Evolutionary conservation across 2,888 invertebrate genomes (phyloP).

Genomic region (Salticus scenicus): DNA sequence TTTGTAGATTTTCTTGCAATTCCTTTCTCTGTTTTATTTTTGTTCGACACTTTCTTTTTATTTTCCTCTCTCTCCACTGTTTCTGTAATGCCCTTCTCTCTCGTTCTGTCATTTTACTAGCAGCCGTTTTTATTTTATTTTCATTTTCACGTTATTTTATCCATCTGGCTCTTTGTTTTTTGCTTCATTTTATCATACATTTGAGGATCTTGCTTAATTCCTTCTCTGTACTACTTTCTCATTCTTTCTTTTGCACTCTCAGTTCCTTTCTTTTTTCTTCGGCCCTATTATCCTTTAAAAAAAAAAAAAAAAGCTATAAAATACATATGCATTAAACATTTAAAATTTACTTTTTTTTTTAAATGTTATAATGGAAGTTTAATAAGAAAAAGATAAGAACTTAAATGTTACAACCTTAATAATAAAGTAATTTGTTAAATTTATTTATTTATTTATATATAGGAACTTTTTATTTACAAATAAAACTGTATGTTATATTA

Average conservation of each 20-base stretch:
- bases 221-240: neutral
- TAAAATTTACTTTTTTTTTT: neutral
- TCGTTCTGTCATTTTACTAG: neutral
- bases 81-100: neutral
- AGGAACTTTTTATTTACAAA: neutral
- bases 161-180: neutral
- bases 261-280: neutral
- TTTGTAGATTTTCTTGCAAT: neutral
- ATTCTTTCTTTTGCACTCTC: too few relatives aligned
- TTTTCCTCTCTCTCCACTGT: neutral
- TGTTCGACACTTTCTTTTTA: neutral
- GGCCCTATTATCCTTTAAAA: neutral
- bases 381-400: neutral
- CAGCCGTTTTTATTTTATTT: neutral
- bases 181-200: neutral
- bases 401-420: too few relatives aligned
- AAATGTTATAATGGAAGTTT: too few relatives aligned
- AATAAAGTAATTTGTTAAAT: too few relatives aligned
- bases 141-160: neutral
- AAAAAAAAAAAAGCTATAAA: neutral
- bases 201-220: neutral
- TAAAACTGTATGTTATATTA: neutral
- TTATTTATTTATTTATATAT: neutral
- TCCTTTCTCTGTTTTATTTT: neutral
- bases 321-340: neutral